These are phyloP conservation scores for Agelas oroides DNA, from an alignment of 37 sponge, comb jelly and placozoan species.

Conservation along the genomic window DNA sequence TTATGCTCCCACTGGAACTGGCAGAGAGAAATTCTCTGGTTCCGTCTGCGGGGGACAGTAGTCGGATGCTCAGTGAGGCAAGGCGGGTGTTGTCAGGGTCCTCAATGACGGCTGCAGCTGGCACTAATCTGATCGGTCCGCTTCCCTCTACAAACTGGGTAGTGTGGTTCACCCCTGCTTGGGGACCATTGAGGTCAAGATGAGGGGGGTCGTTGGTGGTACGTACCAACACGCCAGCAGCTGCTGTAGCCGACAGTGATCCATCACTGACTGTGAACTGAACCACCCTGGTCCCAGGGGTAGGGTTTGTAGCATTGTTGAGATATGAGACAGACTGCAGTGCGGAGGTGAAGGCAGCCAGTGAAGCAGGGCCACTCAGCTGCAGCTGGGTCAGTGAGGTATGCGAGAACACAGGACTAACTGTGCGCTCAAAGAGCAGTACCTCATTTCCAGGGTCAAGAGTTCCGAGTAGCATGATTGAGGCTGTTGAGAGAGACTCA, in stretches of 20 bases:
- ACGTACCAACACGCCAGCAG: constrained; percentile 33
- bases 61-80: constrained; percentile 4
- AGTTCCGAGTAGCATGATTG: neutral
- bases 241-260: constrained; percentile 7
- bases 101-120: constrained; percentile 13
- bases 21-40: constrained; percentile 15
- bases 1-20: neutral
- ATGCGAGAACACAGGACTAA: neutral
- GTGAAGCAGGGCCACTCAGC: constrained; percentile 40
- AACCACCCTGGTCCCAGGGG: constrained; percentile 17
- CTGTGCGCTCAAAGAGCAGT: neutral
- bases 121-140: constrained; percentile 2
- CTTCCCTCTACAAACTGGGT: constrained; percentile 52
- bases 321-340: constrained; percentile 17
- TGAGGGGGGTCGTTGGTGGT: constrained; percentile 66
- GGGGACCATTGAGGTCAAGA: constrained; percentile 61
- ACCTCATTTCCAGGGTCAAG: constrained; percentile 14
- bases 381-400: neutral
- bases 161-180: constrained; percentile 9
- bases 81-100: constrained; percentile 52
- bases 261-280: constrained; percentile 68
- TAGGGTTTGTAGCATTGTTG: constrained; percentile 69
- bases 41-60: constrained; percentile 27
- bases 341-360: constrained; percentile 6
- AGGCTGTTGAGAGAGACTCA: neutral